Conservation (phyloP, 1,140 invertebrate genomes). For the Ceratosolen solmsi region DNA sequence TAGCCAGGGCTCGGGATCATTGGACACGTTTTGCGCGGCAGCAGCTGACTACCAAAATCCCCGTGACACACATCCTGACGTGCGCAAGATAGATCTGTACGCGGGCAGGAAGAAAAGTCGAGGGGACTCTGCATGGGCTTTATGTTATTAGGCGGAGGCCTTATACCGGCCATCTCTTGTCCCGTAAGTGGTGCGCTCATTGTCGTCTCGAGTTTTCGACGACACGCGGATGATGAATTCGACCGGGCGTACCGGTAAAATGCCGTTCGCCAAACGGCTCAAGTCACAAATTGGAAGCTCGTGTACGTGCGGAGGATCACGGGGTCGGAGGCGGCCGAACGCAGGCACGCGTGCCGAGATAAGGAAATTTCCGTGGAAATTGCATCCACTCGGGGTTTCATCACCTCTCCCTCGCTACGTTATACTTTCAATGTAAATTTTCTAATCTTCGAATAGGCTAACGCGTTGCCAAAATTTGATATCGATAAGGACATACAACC, state of each 20-base stretch:
- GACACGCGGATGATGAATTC: slow-evolving; percentile 61
- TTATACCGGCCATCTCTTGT: background rate
- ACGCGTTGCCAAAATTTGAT: too few species aligned
- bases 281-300: slow-evolving; percentile 56
- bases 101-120: background rate
- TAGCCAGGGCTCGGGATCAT: background rate
- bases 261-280: slow-evolving; percentile 40
- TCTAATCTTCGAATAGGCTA: too few species aligned
- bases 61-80: slow-evolving; percentile 51
- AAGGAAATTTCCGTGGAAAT: slow-evolving; percentile 1
- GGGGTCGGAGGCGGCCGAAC: background rate
- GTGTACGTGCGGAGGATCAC: slow-evolving; percentile 31
- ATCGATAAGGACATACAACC: too few species aligned
- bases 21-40: background rate
- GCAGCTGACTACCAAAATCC: slow-evolving; percentile 49
- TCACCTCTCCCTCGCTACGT: background rate
- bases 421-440: background rate
- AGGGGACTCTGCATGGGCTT: slow-evolving; percentile 31
- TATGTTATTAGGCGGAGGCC: slow-evolving; percentile 22
- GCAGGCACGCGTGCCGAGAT: background rate
- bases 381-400: background rate
- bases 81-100: slow-evolving; percentile 43
- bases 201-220: slow-evolving; percentile 53
- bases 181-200: slow-evolving; percentile 14
- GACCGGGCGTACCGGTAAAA: slow-evolving; percentile 24